Evolutionary conservation across 1,140 invertebrate genomes (phyloP).

Genomic region (Aphelenchoides besseyi): DNA sequence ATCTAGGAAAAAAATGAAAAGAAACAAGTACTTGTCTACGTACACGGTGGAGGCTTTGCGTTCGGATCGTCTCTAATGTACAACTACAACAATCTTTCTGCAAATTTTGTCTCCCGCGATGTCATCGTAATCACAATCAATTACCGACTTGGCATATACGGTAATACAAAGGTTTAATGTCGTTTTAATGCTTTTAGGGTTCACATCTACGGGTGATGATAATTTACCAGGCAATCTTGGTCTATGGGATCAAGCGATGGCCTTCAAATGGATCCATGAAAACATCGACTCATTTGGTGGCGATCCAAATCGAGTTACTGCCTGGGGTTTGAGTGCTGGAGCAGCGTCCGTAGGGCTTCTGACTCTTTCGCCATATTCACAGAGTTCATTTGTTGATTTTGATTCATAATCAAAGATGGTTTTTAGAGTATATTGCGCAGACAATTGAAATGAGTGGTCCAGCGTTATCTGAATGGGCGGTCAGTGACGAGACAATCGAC

Average conservation of each 20-base stretch:
- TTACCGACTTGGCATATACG: slow-evolving; percentile 43
- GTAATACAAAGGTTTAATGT: too few species aligned
- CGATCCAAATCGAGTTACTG: slow-evolving; percentile 26
- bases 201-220: slow-evolving; percentile 63
- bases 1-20: background rate
- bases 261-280: slow-evolving; percentile 29
- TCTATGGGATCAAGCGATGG: slow-evolving; percentile 63
- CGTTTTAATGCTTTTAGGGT: slow-evolving; percentile 22
- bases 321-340: slow-evolving; percentile 23
- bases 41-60: slow-evolving; percentile 92
- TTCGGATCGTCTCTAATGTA: slow-evolving; percentile 44
- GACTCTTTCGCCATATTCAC: slow-evolving; percentile 27
- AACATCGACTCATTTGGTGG: slow-evolving; percentile 35
- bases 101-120: slow-evolving; percentile 30
- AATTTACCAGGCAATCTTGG: slow-evolving; percentile 88
- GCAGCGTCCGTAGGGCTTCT: slow-evolving; percentile 22
- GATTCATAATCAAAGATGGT: background rate
- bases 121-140: slow-evolving; percentile 47
- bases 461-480: slow-evolving; percentile 13
- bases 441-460: slow-evolving; percentile 16
- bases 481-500: slow-evolving; percentile 11
- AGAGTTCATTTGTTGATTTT: background rate
- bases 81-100: slow-evolving; percentile 29
- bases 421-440: background rate
- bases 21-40: slow-evolving; percentile 3